Evolutionary conservation across 2,888 invertebrate genomes (phyloP), one percentile per base, ranked within the genome.

Genomic region (Heteropelma amictum): DNA sequence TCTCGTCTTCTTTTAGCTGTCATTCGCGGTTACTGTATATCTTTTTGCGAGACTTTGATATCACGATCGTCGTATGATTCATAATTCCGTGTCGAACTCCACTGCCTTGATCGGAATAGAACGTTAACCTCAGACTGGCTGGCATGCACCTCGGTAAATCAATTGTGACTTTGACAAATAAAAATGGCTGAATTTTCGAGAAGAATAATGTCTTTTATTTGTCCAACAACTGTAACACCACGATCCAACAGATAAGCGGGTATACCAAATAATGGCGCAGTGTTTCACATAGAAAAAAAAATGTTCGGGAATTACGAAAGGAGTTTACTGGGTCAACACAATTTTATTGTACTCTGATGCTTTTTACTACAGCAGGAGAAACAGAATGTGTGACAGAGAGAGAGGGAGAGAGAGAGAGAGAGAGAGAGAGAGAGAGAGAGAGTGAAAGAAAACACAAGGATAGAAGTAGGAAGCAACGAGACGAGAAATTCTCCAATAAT

Each of bases 401-500:
- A 35, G 38, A 54, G 63, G 23, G 42, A 61, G 42, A 61, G 63
- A 40, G 40, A 58, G 7, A 26, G 17, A 28, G 35, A 12, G 21
- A 51, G 64, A 17, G 51, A 33, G 58, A 40, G 49, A 28, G 23
- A 38, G 63, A 30, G 45, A 56, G 33, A 42, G 19, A 19, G 21
- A 35, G 38, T 23, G 30, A 45, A 14, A 38, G 38, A 60, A 49
- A 61, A 51, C 23, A 42, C 60, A 51, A 61, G 56, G 35, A 56
- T 12, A 23, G 53, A 33, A 54, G 49, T 47, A n/a, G 17, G 61
- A 56, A 73, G 56, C 73, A 69, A 73, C 68, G 64, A 58, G 73
- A 69, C 68, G 73, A 69, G 73, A 73, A 68, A 73, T 58, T 65
- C 69, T 77, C 65, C 73, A 68, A 73, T 73, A 70, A 77, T 67